Percentiles rank a stretch among this genome's conserved stretches.
phyloP scores from a whole-genome alignment of 2,113 vertebrate genomes.

The Notarius quadriscutis region DNA sequence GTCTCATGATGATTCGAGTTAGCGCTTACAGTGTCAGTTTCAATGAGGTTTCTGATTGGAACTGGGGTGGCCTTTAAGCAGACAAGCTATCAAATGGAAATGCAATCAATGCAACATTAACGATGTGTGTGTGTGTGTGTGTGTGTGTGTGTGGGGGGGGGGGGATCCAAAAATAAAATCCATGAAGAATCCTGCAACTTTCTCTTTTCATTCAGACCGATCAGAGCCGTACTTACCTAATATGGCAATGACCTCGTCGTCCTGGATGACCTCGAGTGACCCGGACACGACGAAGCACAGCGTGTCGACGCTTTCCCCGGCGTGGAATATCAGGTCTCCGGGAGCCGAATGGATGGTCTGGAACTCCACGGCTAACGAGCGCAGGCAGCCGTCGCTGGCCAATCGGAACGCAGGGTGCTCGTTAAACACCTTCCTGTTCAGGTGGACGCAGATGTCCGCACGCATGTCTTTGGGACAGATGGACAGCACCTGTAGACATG shows the following conservation, averaged over 20 bases:
- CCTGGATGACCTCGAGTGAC: constrained; percentile 97
- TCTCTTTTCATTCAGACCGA: background rate
- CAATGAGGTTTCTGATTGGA: constrained; percentile 49
- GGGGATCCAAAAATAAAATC: background rate
- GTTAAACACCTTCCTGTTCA: constrained; percentile 95
- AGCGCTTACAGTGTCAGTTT: constrained; percentile 37
- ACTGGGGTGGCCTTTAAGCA: background rate
- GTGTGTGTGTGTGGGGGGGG: no score
- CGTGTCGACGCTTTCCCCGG: constrained; percentile 92
- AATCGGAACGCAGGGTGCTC: constrained; percentile 94
- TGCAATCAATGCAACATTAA: constrained; percentile 30
- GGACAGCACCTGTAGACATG: constrained; percentile 82
- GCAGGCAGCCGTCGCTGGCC: constrained; percentile 93
- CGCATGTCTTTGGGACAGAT: constrained; percentile 99
- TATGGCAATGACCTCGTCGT: constrained; percentile 97
- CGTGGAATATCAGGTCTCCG: constrained; percentile 94
- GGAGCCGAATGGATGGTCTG: constrained; percentile 96
- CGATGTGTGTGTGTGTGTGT: background rate
- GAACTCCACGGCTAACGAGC: constrained; percentile 93
- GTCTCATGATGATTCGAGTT: constrained; percentile 32
- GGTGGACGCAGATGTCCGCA: constrained; percentile 94
- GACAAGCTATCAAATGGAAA: constrained; percentile 23
- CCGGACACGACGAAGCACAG: constrained; percentile 96
- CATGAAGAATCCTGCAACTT: background rate
- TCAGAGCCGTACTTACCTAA: constrained; percentile 76